Percentiles rank a stretch among this genome's conserved stretches.
Conservation (phyloP, 2,888 invertebrate species). For the Yponomeuta evonymella region DNA sequence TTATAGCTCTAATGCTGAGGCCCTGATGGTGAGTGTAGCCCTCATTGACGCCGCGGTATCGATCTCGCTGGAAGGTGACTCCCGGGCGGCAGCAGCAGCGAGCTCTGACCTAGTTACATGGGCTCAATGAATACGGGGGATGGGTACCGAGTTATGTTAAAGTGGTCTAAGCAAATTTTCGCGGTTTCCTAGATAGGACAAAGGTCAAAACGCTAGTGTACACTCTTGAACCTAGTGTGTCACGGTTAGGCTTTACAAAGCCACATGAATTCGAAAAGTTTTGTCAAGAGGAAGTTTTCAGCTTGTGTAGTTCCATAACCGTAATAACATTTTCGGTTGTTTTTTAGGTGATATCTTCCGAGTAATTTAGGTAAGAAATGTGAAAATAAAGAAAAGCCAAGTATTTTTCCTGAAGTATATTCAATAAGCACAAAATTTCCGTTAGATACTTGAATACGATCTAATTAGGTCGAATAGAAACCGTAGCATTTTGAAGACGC, state of each 20-base stretch:
- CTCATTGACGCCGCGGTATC: constrained; percentile 62
- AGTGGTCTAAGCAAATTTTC: background rate
- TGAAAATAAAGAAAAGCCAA: too few relatives aligned
- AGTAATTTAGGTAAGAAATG: too few relatives aligned
- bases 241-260: background rate
- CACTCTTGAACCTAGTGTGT: background rate
- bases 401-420: too few relatives aligned
- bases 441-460: too few relatives aligned
- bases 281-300: background rate
- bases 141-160: constrained; percentile 16
- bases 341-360: too few relatives aligned
- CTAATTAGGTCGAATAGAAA: too few relatives aligned
- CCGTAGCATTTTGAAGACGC: too few relatives aligned
- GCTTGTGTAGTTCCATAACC: too few relatives aligned
- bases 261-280: background rate
- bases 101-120: constrained; percentile 60
- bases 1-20: constrained; percentile 9
- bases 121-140: constrained; percentile 57
- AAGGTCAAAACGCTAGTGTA: background rate
- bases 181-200: background rate
- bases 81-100: constrained; percentile 45
- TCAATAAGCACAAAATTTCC: too few relatives aligned
- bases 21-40: constrained; percentile 30
- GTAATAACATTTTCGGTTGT: too few relatives aligned
- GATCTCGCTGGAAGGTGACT: constrained; percentile 44